Evolutionary conservation across 2,113 vertebrate species (phyloP), one percentile per base, ranked within the genome.

Genomic region (Melanerpes formicivorus): DNA sequence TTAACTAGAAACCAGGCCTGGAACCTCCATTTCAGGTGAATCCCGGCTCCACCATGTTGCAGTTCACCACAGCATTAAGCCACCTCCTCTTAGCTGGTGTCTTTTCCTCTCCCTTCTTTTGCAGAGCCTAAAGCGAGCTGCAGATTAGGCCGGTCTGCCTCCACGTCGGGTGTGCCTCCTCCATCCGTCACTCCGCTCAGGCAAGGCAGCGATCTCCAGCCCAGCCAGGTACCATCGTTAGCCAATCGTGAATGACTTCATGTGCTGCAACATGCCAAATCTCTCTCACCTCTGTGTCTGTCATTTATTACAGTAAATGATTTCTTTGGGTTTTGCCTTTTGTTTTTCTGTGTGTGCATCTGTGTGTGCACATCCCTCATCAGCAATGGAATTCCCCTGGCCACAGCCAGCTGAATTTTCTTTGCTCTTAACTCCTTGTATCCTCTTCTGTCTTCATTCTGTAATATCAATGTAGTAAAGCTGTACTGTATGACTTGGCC

Each of bases 211-310:
- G 98, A 99, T 59, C 95, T 97, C 76, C 98, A 98, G 90, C 98
- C 98, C 27, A 99, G 98, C 98, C 99, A 99, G 99, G 99, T 99
- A 99, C 97, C 97, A 87, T 97, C 97, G 96, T 97, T 96, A 96
- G 92, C 95, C 96, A 97, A 50, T 98, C 97, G 97, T 95, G 96
- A 98, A 97, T 98, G 98, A 98, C 97, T 98, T 95, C 96, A 95
- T 98, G 97, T 98, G 97, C 95, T 97, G 95, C 97, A 94, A 97
- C 97, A 97, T 98, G 96, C 97, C 97, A 97, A 98, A 97, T 64
- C 94, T 98, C 96, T 95, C 95, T 96, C 98, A 97, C 98, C 93
- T 95, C 92, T 97, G 63, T 98, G 97, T 98, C 97, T 98, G 94
- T 97, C 97, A 71, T 98, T 93, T 97, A 96, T 98, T 93, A 80